phyloP scores from a whole-genome alignment of 2,797 vertebrate genomes.

The Clarias fuscus region DNA sequence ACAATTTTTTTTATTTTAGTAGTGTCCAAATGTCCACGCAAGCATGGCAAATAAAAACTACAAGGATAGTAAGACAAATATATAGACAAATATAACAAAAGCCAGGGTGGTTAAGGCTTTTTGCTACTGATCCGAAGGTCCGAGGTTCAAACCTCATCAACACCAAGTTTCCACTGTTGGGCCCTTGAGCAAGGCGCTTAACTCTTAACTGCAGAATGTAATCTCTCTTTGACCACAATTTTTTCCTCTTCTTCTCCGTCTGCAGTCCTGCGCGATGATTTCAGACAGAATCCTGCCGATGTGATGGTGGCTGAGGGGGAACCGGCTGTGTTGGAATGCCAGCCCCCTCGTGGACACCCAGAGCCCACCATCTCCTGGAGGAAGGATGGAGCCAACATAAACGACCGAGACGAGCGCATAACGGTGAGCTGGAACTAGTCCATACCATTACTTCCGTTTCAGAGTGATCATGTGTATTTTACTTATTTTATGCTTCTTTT shows the following conservation, averaged over 20 bases:
- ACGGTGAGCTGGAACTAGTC: conserved; percentile 78
- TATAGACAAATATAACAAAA: too few relatives aligned
- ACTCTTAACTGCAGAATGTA: neutral
- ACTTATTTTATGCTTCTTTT: neutral
- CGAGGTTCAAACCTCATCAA: too few relatives aligned
- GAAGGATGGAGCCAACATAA: conserved; percentile 87
- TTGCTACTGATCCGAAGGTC: too few relatives aligned
- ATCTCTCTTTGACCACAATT: neutral
- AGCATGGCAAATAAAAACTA: neutral
- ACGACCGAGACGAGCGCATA: conserved; percentile 94
- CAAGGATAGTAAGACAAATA: neutral
- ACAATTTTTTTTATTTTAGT: neutral
- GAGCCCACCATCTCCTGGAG: conserved; percentile 98
- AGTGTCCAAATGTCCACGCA: neutral
- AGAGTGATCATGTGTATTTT: neutral
- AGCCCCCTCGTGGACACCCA: conserved; percentile 93
- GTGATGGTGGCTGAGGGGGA: conserved; percentile 97
- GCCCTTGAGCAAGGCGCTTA: too few relatives aligned
- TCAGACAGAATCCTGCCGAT: conserved; percentile 95
- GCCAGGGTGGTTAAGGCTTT: too few relatives aligned
- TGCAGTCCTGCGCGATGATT: conserved; percentile 93
- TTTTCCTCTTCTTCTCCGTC: neutral
- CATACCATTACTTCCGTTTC: neutral
- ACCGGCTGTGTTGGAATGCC: conserved; percentile 95
- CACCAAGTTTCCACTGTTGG: too few relatives aligned